Percentiles rank a stretch among this genome's conserved stretches.
phyloP scores from a whole-genome alignment of 2,113 vertebrate genomes.

The Caranx ignobilis region DNA sequence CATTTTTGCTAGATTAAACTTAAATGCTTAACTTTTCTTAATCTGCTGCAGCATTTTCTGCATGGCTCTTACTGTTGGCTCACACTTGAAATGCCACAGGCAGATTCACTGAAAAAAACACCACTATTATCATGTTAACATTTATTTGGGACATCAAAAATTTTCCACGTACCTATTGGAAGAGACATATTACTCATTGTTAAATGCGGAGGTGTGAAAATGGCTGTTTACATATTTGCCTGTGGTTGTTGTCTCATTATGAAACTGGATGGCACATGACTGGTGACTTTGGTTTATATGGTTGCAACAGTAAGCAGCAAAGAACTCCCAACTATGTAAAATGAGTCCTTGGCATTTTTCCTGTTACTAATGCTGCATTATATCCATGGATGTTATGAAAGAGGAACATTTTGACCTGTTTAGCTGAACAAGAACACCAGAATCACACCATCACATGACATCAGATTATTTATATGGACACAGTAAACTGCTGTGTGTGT shows the following conservation, averaged over 20 bases:
- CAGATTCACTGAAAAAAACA: not conserved
- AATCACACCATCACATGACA: not conserved
- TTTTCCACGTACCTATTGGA: no score
- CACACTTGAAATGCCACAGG: no score
- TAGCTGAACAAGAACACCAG: not conserved
- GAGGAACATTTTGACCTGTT: not conserved
- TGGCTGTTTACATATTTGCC: not conserved
- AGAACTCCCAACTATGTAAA: not conserved
- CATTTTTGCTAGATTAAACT: not conserved
- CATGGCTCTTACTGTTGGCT: not conserved
- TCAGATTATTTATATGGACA: not conserved
- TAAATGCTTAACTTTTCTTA: not conserved
- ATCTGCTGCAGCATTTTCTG: not conserved
- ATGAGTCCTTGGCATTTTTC: not conserved
- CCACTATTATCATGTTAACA: not conserved
- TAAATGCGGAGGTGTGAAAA: not conserved
- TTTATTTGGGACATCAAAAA: no score
- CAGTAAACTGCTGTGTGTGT: not conserved
- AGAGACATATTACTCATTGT: not conserved
- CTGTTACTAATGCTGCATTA: not conserved
- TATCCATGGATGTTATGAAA: not conserved
- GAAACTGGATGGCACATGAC: not conserved
- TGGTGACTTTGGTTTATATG: not conserved
- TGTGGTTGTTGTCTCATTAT: not conserved
- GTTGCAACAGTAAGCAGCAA: not conserved